Conservation (phyloP, 2,888 invertebrate genomes). For the Chloromyia formosa region DNA sequence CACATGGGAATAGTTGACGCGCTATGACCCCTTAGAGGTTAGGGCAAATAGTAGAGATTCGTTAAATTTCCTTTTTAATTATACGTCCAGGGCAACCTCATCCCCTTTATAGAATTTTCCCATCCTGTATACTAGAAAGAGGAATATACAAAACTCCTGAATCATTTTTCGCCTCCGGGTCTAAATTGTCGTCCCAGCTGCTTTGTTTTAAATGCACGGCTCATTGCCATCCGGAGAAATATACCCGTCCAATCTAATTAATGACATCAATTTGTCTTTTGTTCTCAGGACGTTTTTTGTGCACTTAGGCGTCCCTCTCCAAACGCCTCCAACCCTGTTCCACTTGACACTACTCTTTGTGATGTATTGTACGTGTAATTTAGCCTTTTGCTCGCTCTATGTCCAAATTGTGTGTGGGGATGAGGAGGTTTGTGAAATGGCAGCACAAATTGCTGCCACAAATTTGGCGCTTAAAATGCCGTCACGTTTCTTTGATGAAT, state of each 20-base stretch:
- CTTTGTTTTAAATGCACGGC: conserved; percentile 11
- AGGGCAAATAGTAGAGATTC: too few relatives aligned
- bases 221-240: background rate
- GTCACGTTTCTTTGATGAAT: conserved; percentile 60
- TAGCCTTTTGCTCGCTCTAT: background rate
- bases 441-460: conserved; percentile 53
- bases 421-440: conserved; percentile 8
- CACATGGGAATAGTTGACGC: too few relatives aligned
- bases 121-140: too few relatives aligned
- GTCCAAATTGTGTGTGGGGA: conserved; percentile 7
- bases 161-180: too few relatives aligned
- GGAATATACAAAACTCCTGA: too few relatives aligned
- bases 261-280: conserved; percentile 60
- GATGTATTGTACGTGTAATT: background rate
- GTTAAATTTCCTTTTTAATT: too few relatives aligned
- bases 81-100: too few relatives aligned
- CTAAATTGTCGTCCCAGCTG: conserved; percentile 2
- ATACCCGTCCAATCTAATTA: conserved; percentile 55
- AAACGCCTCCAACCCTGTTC: background rate
- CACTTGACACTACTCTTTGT: too few relatives aligned
- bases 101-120: too few relatives aligned
- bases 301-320: background rate
- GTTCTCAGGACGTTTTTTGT: conserved; percentile 18
- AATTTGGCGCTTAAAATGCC: conserved; percentile 53
- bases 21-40: too few relatives aligned